phyloP scores from a whole-genome alignment of 2,797 vertebrate genomes.

The Cryptoprocta ferox region DNA sequence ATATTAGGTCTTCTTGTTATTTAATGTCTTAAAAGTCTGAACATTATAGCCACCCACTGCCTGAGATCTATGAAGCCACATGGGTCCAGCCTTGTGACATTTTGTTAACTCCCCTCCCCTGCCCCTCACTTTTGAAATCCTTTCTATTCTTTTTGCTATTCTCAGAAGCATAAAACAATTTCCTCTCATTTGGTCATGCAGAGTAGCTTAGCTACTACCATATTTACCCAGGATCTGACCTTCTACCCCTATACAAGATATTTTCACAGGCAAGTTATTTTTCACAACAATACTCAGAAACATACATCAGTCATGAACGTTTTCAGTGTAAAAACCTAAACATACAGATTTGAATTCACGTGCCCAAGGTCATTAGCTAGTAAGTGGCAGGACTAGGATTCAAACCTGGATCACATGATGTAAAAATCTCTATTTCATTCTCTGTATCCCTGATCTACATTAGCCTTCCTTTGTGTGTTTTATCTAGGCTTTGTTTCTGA shows the following conservation, averaged over 20 bases:
- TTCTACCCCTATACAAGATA: background rate
- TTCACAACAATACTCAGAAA: background rate
- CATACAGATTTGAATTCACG: background rate
- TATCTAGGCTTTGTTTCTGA: background rate
- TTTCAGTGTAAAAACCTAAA: background rate
- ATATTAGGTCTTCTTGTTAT: background rate
- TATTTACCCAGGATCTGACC: too few relatives aligned
- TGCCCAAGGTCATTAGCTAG: background rate
- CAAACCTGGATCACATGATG: background rate
- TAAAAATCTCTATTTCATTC: background rate
- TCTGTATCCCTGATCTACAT: background rate
- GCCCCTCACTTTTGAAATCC: background rate
- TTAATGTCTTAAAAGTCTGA: background rate
- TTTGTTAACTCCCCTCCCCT: background rate
- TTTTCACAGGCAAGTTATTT: background rate
- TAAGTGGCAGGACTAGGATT: background rate
- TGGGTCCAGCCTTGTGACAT: background rate
- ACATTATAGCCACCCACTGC: background rate
- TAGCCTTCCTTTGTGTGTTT: background rate
- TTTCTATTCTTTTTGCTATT: background rate
- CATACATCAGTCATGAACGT: background rate
- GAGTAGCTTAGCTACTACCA: background rate
- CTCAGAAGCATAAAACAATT: background rate
- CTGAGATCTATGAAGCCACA: background rate
- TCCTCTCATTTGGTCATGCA: background rate